Evolutionary conservation across 2,888 invertebrate species (phyloP), one percentile per base, ranked within the genome.

Genomic region (Teleogryllus oceanicus): DNA sequence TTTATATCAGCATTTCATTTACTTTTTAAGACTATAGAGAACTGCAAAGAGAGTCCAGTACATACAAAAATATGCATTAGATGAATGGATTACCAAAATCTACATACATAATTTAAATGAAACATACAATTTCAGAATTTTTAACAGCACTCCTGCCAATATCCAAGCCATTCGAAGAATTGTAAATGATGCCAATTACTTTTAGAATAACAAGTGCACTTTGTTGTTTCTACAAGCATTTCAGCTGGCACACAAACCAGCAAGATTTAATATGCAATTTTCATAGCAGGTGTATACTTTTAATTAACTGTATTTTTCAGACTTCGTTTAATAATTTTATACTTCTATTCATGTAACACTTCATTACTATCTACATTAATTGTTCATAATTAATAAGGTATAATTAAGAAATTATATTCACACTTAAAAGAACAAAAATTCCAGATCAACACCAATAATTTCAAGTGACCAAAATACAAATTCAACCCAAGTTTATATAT

Each of bases 151-250:
- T 37, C 37, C 37, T 37, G 37, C 37, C 62, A 62, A 62, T 62
- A 18, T 62, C 62, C 13, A 18, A 18, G 10, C 16, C 62, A 62
- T 18, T 11, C 13, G n/a, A 13, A 18, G 62, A 62, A 62, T 62
- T 12, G 62, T n/a, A 11, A 18, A 18, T 62, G 62, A n/a, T 62
- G 13, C 62, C 62, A 16, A 62, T 62, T 62, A 18, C 62, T 62
- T 62, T 62, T 13, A 18, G 13, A 62, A 62, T 62, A 62, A 62
- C 62, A 62, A 62, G 62, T 62, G 62, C 62, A 62, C 62, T 62
- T 62, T 62, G 62, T 62, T 18, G n/a, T 62, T 62, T 62, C 62
- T 18, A 62, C 62, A 62, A 62, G 62, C 62, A 62, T 62, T 62
- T 62, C 18, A 62, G 37, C 37, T 12, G 62, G 62, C 62, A 62